A percentile compares a stretch with the other conserved stretches of the same genome.
Evolutionary conservation across 2,797 vertebrate species (phyloP).

Genomic region (Spea hammondii): DNA sequence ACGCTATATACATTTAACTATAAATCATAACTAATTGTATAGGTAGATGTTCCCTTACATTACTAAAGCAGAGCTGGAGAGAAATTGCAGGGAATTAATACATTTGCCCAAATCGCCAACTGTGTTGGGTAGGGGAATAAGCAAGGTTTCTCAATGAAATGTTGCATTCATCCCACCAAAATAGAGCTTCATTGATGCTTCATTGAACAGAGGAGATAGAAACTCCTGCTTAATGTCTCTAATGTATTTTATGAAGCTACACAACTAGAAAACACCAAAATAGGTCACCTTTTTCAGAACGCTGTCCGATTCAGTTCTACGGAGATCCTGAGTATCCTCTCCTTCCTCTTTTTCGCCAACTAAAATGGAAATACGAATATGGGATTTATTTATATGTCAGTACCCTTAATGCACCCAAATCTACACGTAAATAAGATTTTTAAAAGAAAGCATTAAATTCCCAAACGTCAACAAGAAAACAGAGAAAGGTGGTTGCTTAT

Average conservation of each 20-base stretch:
- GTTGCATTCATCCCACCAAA: not conserved
- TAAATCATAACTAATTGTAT: no score
- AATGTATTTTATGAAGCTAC: not conserved
- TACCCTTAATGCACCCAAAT: constrained; percentile 34
- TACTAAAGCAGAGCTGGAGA: no score
- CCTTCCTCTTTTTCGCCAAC: constrained; percentile 86
- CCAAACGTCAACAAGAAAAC: not conserved
- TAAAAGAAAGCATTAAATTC: no score
- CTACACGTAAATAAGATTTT: no score
- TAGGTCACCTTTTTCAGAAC: constrained; percentile 88
- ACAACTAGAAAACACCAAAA: not conserved
- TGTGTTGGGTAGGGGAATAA: no score
- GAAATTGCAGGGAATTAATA: no score
- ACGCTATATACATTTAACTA: no score
- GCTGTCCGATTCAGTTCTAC: constrained; percentile 92
- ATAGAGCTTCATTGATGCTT: not conserved
- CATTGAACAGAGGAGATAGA: not conserved
- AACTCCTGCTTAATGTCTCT: not conserved
- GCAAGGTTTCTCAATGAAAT: no score
- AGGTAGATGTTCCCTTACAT: no score
- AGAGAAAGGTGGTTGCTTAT: no score
- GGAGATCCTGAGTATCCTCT: constrained; percentile 83
- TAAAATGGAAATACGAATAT: constrained; percentile 56
- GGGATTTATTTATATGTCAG: not conserved
- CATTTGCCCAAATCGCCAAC: no score